These are phyloP conservation scores for Hetaerina titia DNA, from an alignment of 2,888 invertebrate genomes.

Conservation along the genomic window DNA sequence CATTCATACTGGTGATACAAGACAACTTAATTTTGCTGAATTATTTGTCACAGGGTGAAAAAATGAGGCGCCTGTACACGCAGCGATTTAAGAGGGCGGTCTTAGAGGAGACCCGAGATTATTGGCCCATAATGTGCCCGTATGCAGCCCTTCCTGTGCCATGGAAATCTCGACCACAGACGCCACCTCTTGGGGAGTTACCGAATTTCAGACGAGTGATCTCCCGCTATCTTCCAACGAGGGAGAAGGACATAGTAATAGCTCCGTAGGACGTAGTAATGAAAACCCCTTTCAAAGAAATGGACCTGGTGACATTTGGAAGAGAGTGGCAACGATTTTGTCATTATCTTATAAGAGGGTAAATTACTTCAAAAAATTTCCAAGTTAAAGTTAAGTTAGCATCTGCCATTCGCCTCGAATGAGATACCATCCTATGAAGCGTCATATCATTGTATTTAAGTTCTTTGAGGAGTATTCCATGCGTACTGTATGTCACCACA, in stretches of 20 bases:
- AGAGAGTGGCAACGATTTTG: neutral
- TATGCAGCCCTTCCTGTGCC: neutral
- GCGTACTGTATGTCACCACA: neutral
- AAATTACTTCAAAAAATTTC: neutral
- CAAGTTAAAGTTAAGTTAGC: neutral
- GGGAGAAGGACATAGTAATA: constrained; percentile 19
- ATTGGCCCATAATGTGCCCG: constrained; percentile 51
- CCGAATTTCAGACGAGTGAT: neutral
- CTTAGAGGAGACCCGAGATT: constrained; percentile 6
- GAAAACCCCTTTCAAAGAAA: neutral
- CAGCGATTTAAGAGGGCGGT: neutral
- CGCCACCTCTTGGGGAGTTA: neutral
- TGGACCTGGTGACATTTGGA: neutral
- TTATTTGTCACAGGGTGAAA: neutral
- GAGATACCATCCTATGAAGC: neutral
- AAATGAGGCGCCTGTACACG: neutral
- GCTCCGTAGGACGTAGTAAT: too few relatives aligned
- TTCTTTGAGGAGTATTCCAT: neutral
- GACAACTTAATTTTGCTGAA: too few relatives aligned
- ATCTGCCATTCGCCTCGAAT: neutral
- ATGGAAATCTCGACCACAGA: neutral
- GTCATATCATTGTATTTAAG: neutral
- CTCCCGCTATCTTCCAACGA: neutral
- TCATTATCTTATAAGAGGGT: neutral
- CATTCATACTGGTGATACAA: too few relatives aligned